phyloP scores from a whole-genome alignment of 2,113 vertebrate species.

The Oncorhynchus mykiss region DNA sequence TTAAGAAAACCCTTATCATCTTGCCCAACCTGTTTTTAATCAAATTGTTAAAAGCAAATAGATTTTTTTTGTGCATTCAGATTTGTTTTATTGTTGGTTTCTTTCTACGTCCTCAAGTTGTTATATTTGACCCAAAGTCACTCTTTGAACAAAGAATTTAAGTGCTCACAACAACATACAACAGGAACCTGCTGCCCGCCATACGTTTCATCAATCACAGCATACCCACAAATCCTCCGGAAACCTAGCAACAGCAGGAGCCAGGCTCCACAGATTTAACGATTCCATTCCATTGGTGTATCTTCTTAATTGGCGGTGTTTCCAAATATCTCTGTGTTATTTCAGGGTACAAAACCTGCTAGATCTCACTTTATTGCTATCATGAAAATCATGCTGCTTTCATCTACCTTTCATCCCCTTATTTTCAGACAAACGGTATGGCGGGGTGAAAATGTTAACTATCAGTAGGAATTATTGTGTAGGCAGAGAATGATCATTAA shows the following conservation, averaged over 20 bases:
- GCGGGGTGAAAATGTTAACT: slow-evolving; percentile 9
- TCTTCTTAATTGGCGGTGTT: slow-evolving; percentile 21
- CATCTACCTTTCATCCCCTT: slow-evolving; percentile 17
- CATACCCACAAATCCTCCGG: slow-evolving; percentile 3
- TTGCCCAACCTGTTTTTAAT: no score
- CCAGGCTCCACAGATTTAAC: neutral
- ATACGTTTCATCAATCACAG: slow-evolving; percentile 14
- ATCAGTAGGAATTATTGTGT: slow-evolving; percentile 14
- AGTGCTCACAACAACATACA: neutral
- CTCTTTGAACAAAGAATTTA: neutral
- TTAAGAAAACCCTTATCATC: no score
- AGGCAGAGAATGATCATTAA: slow-evolving; percentile 24
- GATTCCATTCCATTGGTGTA: neutral
- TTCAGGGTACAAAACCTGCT: slow-evolving; percentile 6
- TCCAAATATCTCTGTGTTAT: slow-evolving; percentile 13
- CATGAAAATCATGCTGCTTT: neutral
- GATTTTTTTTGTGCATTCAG: no score
- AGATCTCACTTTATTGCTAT: slow-evolving; percentile 7
- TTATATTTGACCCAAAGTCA: slow-evolving; percentile 1
- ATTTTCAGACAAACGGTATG: slow-evolving; percentile 21
- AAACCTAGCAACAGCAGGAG: slow-evolving; percentile 33
- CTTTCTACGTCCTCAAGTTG: neutral
- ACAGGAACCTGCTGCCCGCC: neutral
- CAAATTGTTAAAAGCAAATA: no score
- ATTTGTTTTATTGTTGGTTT: no score